Evolutionary conservation across 2,113 vertebrate genomes (phyloP).

Genomic region (Acrocephalus arundinaceus): DNA sequence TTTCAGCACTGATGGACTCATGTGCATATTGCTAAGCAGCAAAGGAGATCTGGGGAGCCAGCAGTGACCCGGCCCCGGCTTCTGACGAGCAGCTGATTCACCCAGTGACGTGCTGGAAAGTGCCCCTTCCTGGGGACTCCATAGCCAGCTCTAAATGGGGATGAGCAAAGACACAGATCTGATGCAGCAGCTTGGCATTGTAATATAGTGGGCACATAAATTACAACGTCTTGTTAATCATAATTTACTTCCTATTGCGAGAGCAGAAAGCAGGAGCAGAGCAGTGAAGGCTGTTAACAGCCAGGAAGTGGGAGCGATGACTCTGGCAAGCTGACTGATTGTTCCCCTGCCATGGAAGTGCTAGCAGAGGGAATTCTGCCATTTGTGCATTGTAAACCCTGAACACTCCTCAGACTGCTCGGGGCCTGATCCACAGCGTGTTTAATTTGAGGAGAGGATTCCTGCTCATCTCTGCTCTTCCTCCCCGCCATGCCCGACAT

Average conservation of each 20-base stretch:
- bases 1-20: not conserved
- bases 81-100: not conserved
- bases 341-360: not conserved
- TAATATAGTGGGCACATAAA: conserved; percentile 46
- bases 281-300: not conserved
- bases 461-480: not conserved
- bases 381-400: not conserved
- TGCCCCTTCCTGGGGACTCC: not conserved
- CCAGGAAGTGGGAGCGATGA: not conserved
- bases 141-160: not conserved
- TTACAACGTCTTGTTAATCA: conserved; percentile 22
- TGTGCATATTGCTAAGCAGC: not conserved
- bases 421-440: not conserved
- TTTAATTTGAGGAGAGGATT: not conserved
- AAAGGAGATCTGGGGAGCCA: not conserved
- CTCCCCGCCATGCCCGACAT: fast-evolving
- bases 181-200: not conserved
- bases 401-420: not conserved
- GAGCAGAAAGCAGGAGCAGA: conserved; percentile 6
- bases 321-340: conserved; percentile 6
- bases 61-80: not conserved
- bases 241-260: conserved; percentile 32
- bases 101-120: not conserved
- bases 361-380: conserved; percentile 33
- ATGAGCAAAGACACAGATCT: not conserved